These are phyloP conservation scores for Sanderia malayensis DNA, from an alignment of 30 jellyfish, hydroid and myxozoan species.

Conservation along the genomic window DNA sequence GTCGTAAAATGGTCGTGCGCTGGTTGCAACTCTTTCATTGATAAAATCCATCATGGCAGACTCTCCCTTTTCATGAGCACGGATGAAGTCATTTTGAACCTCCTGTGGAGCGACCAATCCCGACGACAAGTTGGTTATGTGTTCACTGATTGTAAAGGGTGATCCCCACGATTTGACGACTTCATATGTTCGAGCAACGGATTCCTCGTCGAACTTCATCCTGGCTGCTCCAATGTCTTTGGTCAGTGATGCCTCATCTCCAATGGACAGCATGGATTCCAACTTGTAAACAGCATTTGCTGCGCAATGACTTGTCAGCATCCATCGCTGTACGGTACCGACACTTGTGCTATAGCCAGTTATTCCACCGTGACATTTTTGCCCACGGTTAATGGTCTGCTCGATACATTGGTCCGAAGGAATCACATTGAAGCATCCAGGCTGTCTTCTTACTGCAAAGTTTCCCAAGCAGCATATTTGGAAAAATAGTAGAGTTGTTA, in stretches of 20 bases:
- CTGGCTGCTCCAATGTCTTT: conserved; percentile 41
- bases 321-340: conserved; percentile 64
- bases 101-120: conserved; percentile 55
- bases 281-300: conserved; percentile 22
- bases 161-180: conserved; percentile 24
- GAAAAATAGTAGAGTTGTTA: not conserved
- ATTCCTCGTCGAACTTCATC: conserved; percentile 24
- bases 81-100: conserved; percentile 23
- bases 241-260: conserved; percentile 6
- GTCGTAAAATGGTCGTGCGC: conserved; percentile 21
- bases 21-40: conserved; percentile 26
- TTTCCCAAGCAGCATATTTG: not conserved
- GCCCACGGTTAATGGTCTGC: conserved; percentile 49
- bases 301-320: conserved; percentile 52
- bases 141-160: conserved; percentile 36
- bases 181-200: conserved; percentile 22
- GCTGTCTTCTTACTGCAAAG: conserved; percentile 9
- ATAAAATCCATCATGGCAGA: conserved; percentile 8
- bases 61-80: conserved; percentile 21
- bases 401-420: conserved; percentile 50
- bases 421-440: conserved; percentile 4
- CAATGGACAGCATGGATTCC: conserved; percentile 27
- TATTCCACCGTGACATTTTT: conserved; percentile 52
- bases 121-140: not conserved
- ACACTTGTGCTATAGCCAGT: conserved; percentile 50